These are phyloP conservation scores for Ictidomys tridecemlineatus DNA, from an alignment of 2,113 vertebrate genomes.

Conservation along the genomic window DNA sequence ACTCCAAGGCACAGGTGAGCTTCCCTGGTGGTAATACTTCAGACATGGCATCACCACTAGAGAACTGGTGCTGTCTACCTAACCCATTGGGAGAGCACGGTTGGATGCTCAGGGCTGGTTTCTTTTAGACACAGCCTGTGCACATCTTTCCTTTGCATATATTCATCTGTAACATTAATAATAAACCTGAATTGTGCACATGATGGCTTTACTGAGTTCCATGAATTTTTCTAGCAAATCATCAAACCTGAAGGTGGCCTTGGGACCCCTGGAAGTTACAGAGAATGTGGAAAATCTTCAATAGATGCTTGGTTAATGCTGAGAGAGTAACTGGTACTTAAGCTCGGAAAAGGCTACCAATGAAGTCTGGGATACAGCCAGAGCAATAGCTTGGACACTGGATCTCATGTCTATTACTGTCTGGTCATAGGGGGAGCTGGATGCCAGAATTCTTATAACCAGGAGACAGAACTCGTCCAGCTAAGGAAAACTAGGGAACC, in stretches of 20 bases:
- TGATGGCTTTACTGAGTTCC: not conserved
- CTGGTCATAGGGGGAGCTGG: not conserved
- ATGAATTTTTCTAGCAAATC: not conserved
- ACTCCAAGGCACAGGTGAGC: not conserved
- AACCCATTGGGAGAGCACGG: not conserved
- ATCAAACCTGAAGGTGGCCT: not conserved
- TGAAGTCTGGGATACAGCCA: not conserved
- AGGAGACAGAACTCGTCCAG: not conserved
- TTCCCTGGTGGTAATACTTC: not conserved
- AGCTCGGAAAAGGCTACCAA: not conserved
- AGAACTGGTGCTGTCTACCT: not conserved
- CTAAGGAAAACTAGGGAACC: not conserved
- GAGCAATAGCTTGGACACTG: not conserved
- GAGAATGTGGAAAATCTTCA: not conserved
- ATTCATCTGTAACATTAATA: slow-evolving; percentile 14
- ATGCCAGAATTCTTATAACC: not conserved
- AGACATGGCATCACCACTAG: not conserved
- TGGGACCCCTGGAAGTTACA: not conserved
- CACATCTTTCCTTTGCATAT: not conserved
- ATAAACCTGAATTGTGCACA: not conserved
- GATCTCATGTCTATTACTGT: not conserved
- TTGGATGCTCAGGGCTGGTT: not conserved
- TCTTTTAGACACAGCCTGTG: not conserved
- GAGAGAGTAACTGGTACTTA: not conserved
- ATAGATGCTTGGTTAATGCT: not conserved